Conservation (phyloP, 2,888 invertebrate genomes). For the Chrysodeixis includens region DNA sequence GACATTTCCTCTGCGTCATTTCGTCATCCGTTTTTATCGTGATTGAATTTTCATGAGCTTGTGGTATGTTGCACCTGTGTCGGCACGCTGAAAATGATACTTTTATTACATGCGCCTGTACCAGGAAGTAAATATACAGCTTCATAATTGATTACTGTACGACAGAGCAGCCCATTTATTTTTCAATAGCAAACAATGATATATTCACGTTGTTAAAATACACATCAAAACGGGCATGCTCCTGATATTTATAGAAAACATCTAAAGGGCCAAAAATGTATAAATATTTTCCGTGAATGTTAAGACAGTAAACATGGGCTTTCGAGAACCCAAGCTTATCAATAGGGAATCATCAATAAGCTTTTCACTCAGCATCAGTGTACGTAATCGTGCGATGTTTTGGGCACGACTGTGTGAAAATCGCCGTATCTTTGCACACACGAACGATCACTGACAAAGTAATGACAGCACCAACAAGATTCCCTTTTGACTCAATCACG, state of each 20-base stretch:
- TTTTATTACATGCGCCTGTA: background rate
- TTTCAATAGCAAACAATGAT: background rate
- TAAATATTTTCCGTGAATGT: background rate
- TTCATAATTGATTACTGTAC: background rate
- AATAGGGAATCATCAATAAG: conserved; percentile 37
- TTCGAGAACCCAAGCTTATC: conserved; percentile 10
- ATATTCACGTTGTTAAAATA: background rate
- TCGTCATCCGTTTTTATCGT: background rate
- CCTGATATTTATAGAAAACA: background rate
- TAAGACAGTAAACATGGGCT: background rate
- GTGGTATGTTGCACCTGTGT: background rate
- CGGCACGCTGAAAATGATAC: background rate
- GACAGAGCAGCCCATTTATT: background rate
- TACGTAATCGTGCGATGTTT: conserved; percentile 38
- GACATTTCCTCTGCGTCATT: conserved; percentile 7
- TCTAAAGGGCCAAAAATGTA: background rate
- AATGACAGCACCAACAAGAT: conserved; percentile 48
- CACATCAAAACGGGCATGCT: background rate
- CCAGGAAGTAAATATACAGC: background rate
- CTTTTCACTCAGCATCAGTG: conserved; percentile 22
- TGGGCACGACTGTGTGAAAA: conserved; percentile 45
- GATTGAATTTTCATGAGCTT: background rate
- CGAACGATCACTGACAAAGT: conserved; percentile 60
- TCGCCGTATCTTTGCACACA: conserved; percentile 58
- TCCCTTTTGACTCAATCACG: conserved; percentile 47